Evolutionary conservation across 2,888 invertebrate genomes (phyloP).

Genomic region (Nymphalis c-album): DNA sequence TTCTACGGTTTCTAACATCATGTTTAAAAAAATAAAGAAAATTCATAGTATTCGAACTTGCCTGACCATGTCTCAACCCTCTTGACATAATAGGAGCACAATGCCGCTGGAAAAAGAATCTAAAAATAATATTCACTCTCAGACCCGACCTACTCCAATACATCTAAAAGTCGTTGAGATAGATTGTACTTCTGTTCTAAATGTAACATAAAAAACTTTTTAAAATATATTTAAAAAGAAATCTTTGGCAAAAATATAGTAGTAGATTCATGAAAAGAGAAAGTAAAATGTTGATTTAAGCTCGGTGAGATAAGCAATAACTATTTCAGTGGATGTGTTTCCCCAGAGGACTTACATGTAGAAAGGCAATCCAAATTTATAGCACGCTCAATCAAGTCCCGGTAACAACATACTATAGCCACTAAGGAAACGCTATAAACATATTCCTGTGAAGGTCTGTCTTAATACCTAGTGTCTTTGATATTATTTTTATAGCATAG

Average conservation of each 20-base stretch:
- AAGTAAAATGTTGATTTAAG: constrained; percentile 13
- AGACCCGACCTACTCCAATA: constrained; percentile 35
- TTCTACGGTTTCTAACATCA: constrained; percentile 13
- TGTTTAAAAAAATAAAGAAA: constrained; percentile 29
- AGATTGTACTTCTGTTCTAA: constrained; percentile 20
- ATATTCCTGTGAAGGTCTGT: constrained; percentile 25
- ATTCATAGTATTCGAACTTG: constrained; percentile 39
- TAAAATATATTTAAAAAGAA: not conserved
- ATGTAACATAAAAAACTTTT: not conserved
- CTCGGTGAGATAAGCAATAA: constrained; percentile 14
- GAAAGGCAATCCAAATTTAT: constrained; percentile 65
- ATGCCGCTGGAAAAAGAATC: constrained; percentile 40
- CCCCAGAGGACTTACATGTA: constrained; percentile 47
- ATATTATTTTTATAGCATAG: too few species aligned
- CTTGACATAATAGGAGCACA: constrained; percentile 41
- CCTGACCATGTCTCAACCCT: constrained; percentile 38
- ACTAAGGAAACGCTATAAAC: constrained; percentile 46
- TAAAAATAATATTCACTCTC: constrained; percentile 40
- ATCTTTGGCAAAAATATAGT: not conserved
- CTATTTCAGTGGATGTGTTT: constrained; percentile 30
- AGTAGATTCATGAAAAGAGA: not conserved
- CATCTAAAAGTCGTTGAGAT: constrained; percentile 28
- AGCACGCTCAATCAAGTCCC: constrained; percentile 60
- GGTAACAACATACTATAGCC: constrained; percentile 50
- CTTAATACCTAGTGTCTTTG: not conserved